phyloP scores from a whole-genome alignment of 2,888 invertebrate genomes.

The Mechanitis messenoides region DNA sequence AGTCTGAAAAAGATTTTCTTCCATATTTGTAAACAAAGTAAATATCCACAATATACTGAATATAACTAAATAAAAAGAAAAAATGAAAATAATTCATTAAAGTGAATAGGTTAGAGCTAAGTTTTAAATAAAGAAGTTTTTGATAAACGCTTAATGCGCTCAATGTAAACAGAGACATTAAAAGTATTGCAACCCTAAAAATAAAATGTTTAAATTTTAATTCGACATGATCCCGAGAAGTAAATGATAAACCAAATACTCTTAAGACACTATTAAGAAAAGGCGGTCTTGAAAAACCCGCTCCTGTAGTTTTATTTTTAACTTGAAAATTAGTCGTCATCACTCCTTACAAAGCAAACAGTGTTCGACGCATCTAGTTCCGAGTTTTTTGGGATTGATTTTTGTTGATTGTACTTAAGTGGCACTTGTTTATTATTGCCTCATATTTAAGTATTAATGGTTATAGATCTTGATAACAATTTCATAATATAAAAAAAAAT shows the following conservation, averaged over 20 bases:
- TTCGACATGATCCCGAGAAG: slow-evolving; percentile 4
- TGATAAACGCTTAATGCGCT: slow-evolving; percentile 9
- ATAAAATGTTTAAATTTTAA: slow-evolving; percentile 10
- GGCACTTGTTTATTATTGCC: too few relatives aligned
- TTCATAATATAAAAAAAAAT: too few relatives aligned
- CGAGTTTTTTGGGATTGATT: too few relatives aligned
- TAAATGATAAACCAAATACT: slow-evolving; percentile 14
- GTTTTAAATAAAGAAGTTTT: neutral
- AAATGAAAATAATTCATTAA: slow-evolving; percentile 8
- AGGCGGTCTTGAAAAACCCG: slow-evolving; percentile 12
- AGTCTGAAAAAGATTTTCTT: slow-evolving; percentile 9
- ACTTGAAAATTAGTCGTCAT: neutral
- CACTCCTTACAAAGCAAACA: too few relatives aligned
- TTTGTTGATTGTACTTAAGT: too few relatives aligned
- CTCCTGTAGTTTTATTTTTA: neutral
- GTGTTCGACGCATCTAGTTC: too few relatives aligned
- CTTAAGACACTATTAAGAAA: slow-evolving; percentile 12
- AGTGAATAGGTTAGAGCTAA: neutral
- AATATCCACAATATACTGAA: slow-evolving; percentile 13
- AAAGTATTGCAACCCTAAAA: slow-evolving; percentile 12
- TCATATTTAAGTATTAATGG: too few relatives aligned
- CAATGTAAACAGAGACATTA: neutral
- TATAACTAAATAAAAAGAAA: neutral
- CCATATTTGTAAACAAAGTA: slow-evolving; percentile 11
- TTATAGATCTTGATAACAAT: too few relatives aligned